A percentile compares a stretch with the other conserved stretches of the same genome.
Evolutionary conservation across 2,113 vertebrate species (phyloP).

Genomic region (Phainopepla nitens): DNA sequence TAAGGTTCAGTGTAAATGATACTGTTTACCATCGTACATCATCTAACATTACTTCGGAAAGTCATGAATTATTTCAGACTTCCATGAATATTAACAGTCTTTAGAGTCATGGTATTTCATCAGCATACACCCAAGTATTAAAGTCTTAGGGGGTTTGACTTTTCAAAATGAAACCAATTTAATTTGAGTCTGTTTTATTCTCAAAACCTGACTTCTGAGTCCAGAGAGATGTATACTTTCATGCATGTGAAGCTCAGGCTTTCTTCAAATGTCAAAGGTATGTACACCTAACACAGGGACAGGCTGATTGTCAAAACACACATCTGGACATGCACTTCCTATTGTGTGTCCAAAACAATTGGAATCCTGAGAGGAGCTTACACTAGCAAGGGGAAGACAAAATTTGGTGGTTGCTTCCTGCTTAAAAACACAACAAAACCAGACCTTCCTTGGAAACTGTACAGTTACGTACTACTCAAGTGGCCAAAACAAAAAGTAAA

Average conservation of each 20-base stretch:
- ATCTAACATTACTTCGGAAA: conserved; percentile 72
- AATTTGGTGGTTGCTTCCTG: not conserved
- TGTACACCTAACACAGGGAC: not conserved
- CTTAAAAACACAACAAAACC: not conserved
- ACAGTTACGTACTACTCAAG: not conserved
- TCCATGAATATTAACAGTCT: conserved; percentile 78
- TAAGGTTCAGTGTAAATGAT: conserved; percentile 79
- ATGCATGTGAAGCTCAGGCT: not conserved
- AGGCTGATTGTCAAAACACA: not conserved
- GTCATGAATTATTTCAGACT: conserved; percentile 78
- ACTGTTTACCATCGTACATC: conserved; percentile 77
- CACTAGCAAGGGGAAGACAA: not conserved
- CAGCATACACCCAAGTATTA: conserved; percentile 70
- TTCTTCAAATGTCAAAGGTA: not conserved
- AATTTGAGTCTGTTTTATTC: conserved; percentile 36
- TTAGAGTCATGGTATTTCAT: conserved; percentile 72
- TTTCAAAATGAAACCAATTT: conserved; percentile 63
- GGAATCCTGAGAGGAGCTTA: not conserved
- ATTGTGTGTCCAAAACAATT: not conserved
- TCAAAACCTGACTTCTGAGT: conserved; percentile 40
- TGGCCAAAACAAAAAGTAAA: not conserved
- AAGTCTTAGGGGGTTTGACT: conserved; percentile 66
- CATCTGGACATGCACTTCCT: not conserved
- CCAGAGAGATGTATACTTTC: not conserved
- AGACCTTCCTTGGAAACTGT: conserved; percentile 1